These are phyloP conservation scores for Akabosia matsudoensis DNA, from an alignment of 1,140 invertebrate genomes.

Conservation along the genomic window DNA sequence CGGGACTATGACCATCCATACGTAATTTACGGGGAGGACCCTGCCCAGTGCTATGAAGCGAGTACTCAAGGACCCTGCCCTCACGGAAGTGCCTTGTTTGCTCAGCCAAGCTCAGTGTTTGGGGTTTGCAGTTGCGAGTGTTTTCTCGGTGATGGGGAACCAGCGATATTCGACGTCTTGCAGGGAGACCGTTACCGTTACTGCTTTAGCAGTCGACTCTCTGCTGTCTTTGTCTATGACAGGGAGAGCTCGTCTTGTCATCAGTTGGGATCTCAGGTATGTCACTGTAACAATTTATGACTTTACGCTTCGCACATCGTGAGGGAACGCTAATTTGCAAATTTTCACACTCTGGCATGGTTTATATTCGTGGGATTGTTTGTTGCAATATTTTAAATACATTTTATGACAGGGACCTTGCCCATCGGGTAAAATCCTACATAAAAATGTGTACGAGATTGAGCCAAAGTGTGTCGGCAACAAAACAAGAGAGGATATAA, in stretches of 20 bases:
- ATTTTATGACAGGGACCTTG: constrained; percentile 5
- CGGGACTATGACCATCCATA: neutral
- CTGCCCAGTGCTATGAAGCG: neutral
- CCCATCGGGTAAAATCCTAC: neutral
- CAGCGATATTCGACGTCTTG: neutral
- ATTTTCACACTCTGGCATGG: neutral
- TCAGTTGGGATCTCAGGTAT: neutral
- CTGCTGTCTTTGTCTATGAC: neutral
- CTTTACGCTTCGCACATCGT: neutral
- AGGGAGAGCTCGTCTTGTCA: neutral
- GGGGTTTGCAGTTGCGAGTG: neutral
- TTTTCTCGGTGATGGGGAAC: neutral
- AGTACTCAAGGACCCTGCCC: neutral
- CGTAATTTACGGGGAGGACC: neutral
- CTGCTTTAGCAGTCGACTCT: neutral
- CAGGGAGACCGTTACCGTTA: neutral
- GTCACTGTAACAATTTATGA: neutral
- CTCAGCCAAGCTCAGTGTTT: neutral
- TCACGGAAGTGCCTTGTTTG: neutral
- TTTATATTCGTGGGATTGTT: neutral
- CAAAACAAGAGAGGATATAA: neutral
- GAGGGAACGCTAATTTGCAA: neutral
- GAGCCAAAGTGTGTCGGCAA: constrained; percentile 1
- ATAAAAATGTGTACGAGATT: neutral
- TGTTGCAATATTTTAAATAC: too few species aligned